phyloP scores from a whole-genome alignment of 1,140 invertebrate species.

The Diachasmimorpha longicaudata region DNA sequence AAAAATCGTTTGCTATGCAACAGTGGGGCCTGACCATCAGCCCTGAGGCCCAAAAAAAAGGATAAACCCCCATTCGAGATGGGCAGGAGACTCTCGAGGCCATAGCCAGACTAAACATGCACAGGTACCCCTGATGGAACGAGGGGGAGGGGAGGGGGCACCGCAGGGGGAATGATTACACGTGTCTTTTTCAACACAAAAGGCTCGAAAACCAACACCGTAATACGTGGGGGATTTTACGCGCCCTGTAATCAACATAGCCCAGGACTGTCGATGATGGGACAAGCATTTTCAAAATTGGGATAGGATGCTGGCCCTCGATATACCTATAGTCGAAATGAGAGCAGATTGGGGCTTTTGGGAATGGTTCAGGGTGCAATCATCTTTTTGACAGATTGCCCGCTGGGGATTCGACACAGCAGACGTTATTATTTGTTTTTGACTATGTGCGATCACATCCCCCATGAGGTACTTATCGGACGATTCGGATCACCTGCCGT shows the following conservation, averaged over 20 bases:
- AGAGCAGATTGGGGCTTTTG: constrained; percentile 36
- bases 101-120: background rate
- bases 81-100: background rate
- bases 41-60: constrained; percentile 11
- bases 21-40: constrained; percentile 12
- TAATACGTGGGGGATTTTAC: constrained; percentile 55
- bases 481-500: background rate
- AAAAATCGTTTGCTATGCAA: constrained; percentile 39
- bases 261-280: constrained; percentile 46
- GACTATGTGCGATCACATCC: background rate
- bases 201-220: constrained; percentile 66
- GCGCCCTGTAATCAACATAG: constrained; percentile 60
- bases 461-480: background rate
- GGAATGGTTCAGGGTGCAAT: background rate
- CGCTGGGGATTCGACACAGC: background rate
- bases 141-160: background rate
- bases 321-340: constrained; percentile 43
- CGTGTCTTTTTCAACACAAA: constrained; percentile 65
- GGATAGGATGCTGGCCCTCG: constrained; percentile 44
- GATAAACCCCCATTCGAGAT: constrained; percentile 14
- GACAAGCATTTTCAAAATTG: constrained; percentile 62
- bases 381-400: constrained; percentile 7
- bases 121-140: background rate
- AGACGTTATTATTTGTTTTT: constrained; percentile 4
- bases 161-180: constrained; percentile 54